Evolutionary conservation across 2,113 vertebrate genomes (phyloP).

Genomic region (Cathartes aura): DNA sequence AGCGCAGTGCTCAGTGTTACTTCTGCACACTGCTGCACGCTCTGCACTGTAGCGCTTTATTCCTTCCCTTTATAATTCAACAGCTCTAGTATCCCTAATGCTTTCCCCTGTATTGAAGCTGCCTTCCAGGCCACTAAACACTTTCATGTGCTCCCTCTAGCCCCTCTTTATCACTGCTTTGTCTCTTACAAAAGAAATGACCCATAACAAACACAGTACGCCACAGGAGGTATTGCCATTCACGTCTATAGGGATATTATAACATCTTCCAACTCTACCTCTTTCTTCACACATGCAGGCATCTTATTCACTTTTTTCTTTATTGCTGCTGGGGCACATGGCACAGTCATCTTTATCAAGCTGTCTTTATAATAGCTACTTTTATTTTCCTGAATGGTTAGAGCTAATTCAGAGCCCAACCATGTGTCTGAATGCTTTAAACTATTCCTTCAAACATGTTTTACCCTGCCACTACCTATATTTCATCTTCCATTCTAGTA

Average conservation of each 20-base stretch:
- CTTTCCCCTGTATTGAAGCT: accelerated
- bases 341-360: slow-evolving; percentile 42
- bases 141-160: neutral
- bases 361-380: slow-evolving; percentile 35
- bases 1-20: accelerated
- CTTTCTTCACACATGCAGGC: neutral
- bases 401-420: slow-evolving; percentile 49
- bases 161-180: neutral
- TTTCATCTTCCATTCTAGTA: neutral
- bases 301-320: neutral
- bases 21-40: neutral
- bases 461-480: neutral
- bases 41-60: neutral
- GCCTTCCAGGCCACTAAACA: slow-evolving; percentile 25
- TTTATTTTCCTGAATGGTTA: slow-evolving; percentile 34
- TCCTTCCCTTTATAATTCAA: neutral
- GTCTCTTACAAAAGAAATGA: neutral
- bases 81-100: neutral
- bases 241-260: neutral
- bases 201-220: neutral
- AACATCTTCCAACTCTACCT: neutral
- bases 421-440: slow-evolving; percentile 29
- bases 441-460: slow-evolving; percentile 11
- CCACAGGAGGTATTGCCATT: neutral
- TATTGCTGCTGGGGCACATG: neutral